phyloP scores from a whole-genome alignment of 2,797 vertebrate species.

The Hemibagrus guttatus region DNA sequence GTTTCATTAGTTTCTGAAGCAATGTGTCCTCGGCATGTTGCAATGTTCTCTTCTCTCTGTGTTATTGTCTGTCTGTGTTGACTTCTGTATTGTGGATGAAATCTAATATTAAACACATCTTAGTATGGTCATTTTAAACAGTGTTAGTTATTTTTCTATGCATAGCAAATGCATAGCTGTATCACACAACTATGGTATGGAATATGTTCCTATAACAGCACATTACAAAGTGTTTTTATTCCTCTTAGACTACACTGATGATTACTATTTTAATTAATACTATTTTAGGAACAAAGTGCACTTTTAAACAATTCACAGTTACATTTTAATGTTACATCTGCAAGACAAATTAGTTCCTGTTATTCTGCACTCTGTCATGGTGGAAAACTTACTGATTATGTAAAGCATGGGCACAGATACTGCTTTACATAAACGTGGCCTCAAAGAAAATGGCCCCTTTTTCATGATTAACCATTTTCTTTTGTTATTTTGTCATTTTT shows the following conservation, averaged over 20 bases:
- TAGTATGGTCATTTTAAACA: neutral
- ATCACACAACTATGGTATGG: neutral
- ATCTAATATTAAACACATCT: neutral
- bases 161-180: neutral
- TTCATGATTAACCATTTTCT: neutral
- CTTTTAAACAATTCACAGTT: neutral
- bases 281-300: neutral
- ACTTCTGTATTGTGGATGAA: neutral
- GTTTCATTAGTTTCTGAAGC: neutral
- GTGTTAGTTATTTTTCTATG: neutral
- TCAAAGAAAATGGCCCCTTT: neutral
- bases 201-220: neutral
- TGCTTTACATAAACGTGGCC: neutral
- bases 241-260: no score
- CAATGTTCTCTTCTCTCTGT: neutral
- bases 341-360: neutral
- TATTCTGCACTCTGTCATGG: neutral
- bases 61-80: neutral
- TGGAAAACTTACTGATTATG: neutral
- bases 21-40: neutral
- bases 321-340: neutral
- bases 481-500: neutral
- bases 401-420: neutral
- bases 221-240: no score
- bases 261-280: neutral